Evolutionary conservation across 2,888 invertebrate genomes (phyloP), one percentile per base, ranked within the genome.

Genomic region (Patella depressa): DNA sequence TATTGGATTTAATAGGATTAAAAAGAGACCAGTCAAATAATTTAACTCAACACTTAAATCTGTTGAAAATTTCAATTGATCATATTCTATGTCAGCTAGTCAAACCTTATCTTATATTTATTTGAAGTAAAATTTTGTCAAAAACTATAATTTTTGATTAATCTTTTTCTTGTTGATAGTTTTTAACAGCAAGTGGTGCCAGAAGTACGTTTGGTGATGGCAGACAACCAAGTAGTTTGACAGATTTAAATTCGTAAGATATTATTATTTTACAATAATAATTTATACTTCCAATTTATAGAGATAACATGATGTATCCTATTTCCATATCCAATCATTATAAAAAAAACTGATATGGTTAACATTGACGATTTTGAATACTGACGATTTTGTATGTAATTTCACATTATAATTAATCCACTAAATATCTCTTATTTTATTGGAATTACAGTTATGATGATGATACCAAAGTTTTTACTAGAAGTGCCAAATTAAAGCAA

Each of bases 391-490:
- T 19, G 59, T 74, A 57, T 75, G 73, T 75, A 59, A 55, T 24
- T 72, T 29, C 5, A 45, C 34, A 45, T 45, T 5, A 7, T 45
- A 45, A 45, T 45, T 9, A 9, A 45, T 45, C 45, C 19, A 19
- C 65, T 65, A 19, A 55, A 9, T 75, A 14, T 59, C 53, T 57
- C 57, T 71, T 72, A 15, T 59, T 70, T 70, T 72, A 71, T 59
- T 59, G 73, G 72, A 72, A 54, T 74, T 78, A 29, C 78, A 84
- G 82, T 17, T 78, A 81, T 12, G 72, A 74, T 45, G 80, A 81
- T 45, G 84, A 84, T 70, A 88, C 88, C 34, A 85, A 85, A 76
- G 82, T 90, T 17, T 90, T 89, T 81, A 85, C 87, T 15, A 85
- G 81, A 53, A 88, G 86, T 79, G 87, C 88, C 29, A 85, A 85